Percentiles rank a stretch among this genome's conserved stretches.
Evolutionary conservation across 2,113 vertebrate species (phyloP).

Genomic region (Anhinga rufa): DNA sequence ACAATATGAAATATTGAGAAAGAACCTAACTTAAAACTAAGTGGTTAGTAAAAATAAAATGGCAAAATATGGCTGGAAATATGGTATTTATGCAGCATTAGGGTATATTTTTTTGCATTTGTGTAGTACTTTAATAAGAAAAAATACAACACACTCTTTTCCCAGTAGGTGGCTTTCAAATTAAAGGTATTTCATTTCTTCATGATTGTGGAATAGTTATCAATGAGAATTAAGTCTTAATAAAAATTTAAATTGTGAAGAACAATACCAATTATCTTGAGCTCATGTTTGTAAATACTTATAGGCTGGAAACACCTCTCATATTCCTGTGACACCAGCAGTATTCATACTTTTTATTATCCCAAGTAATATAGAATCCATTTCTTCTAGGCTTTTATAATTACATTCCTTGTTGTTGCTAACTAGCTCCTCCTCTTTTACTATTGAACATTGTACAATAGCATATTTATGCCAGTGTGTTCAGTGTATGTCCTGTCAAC

Average conservation of each 20-base stretch:
- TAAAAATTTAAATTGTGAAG: background rate
- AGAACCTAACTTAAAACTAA: background rate
- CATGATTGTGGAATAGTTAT: background rate
- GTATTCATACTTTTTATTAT: background rate
- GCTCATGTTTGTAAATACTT: background rate
- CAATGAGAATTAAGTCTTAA: background rate
- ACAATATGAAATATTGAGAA: background rate
- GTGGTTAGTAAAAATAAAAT: background rate
- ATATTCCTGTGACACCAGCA: background rate
- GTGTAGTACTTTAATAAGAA: background rate
- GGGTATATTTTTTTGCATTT: background rate
- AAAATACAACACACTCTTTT: slow-evolving; percentile 20
- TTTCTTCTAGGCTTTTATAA: slow-evolving; percentile 26
- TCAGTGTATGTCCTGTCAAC: background rate
- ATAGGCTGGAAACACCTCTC: background rate
- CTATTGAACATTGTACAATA: background rate
- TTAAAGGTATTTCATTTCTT: slow-evolving; percentile 27
- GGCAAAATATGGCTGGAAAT: background rate
- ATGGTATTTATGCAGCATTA: background rate
- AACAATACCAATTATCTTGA: background rate
- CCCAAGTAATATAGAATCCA: background rate
- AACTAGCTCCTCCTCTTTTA: background rate
- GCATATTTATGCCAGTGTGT: background rate
- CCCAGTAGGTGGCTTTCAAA: slow-evolving; percentile 15
- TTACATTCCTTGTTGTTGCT: background rate